Percentiles rank a stretch among this genome's conserved stretches.
phyloP scores from a whole-genome alignment of 2,888 invertebrate genomes.

The Hypselothyrea guttata region DNA sequence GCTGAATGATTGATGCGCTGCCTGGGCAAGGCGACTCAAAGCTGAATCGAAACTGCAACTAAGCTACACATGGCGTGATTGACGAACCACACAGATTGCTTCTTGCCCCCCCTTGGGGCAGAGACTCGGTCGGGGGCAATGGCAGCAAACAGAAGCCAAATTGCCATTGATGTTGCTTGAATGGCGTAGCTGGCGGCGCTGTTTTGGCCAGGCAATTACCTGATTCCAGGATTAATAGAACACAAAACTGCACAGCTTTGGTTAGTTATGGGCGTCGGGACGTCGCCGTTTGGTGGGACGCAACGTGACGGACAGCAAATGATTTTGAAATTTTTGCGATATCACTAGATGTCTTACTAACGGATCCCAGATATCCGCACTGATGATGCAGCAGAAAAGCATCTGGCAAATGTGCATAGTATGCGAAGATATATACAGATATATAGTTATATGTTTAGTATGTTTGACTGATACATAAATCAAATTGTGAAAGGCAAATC shows the following conservation, averaged over 20 bases:
- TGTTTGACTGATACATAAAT: slow-evolving; percentile 28
- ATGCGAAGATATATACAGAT: neutral
- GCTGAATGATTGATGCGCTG: slow-evolving; percentile 75
- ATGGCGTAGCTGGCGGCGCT: slow-evolving; percentile 55
- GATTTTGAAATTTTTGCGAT: slow-evolving; percentile 7
- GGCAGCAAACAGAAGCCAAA: slow-evolving; percentile 78
- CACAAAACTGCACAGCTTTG: slow-evolving; percentile 32
- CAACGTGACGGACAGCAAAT: too few species aligned
- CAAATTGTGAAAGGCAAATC: slow-evolving; percentile 70
- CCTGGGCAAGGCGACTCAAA: slow-evolving; percentile 68
- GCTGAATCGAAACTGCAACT: slow-evolving; percentile 72
- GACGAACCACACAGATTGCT: slow-evolving; percentile 60
- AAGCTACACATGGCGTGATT: slow-evolving; percentile 75
- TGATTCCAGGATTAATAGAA: slow-evolving; percentile 41
- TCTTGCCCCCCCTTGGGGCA: slow-evolving; percentile 13
- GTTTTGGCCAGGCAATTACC: slow-evolving; percentile 52
- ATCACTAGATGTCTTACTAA: slow-evolving; percentile 62
- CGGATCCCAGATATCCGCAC: slow-evolving; percentile 46
- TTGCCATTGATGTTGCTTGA: slow-evolving; percentile 68
- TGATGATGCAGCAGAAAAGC: slow-evolving; percentile 16
- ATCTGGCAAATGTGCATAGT: slow-evolving; percentile 3
- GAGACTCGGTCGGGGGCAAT: slow-evolving; percentile 16
- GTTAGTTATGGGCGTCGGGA: too few species aligned
- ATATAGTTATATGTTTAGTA: neutral
- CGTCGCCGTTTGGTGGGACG: too few species aligned